Evolutionary conservation across 1,140 invertebrate genomes (phyloP).

Genomic region (Periplaneta americana): DNA sequence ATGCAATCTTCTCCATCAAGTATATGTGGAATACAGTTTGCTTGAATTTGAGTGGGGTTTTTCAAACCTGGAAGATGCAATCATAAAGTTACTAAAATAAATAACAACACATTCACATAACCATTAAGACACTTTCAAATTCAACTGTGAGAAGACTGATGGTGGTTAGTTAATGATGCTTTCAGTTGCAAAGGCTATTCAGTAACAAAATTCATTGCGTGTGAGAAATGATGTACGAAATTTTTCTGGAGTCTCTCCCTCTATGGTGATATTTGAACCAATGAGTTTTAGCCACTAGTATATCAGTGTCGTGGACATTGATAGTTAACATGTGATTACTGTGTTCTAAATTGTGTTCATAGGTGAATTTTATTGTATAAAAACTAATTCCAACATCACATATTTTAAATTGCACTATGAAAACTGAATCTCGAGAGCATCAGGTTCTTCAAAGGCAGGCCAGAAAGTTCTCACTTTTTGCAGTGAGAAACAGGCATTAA

Average conservation of each 20-base stretch:
- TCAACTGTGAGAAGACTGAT: neutral
- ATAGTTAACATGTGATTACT: neutral
- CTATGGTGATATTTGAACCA: neutral
- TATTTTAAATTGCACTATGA: too few species aligned
- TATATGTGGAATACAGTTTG: slow-evolving; percentile 75
- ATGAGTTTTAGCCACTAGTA: neutral
- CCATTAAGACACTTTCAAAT: neutral
- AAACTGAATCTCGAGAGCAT: neutral
- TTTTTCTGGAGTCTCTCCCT: neutral
- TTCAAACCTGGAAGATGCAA: slow-evolving; percentile 57
- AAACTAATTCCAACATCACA: neutral
- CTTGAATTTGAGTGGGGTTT: slow-evolving; percentile 80
- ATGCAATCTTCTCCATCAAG: slow-evolving; percentile 83
- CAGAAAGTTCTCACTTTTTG: too few species aligned
- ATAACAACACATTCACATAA: neutral
- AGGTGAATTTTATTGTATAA: too few species aligned
- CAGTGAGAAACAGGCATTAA: too few species aligned
- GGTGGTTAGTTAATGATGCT: neutral
- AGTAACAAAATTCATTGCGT: neutral
- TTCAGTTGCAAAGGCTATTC: neutral
- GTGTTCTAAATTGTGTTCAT: neutral
- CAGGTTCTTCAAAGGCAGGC: too few species aligned
- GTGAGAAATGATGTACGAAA: neutral
- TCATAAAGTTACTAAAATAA: neutral
- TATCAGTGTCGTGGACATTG: neutral